Percentiles rank a stretch among this genome's conserved stretches.
These are phyloP conservation scores for Lemur catta DNA, from an alignment of 2,797 vertebrate species.

Conservation along the genomic window DNA sequence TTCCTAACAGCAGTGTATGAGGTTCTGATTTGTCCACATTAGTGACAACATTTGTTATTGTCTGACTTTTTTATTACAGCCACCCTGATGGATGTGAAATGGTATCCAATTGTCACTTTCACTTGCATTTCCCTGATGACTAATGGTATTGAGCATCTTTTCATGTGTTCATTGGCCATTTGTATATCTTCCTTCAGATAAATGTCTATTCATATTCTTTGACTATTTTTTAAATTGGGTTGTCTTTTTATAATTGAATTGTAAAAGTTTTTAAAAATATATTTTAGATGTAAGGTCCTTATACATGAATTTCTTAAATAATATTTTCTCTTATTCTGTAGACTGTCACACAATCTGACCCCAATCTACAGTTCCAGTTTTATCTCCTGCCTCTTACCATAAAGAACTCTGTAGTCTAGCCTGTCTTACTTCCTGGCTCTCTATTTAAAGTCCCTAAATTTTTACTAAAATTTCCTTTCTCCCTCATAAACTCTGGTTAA, in stretches of 20 bases:
- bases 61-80: not conserved
- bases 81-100: not conserved
- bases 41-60: not conserved
- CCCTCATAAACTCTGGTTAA: not conserved
- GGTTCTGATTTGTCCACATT: not conserved
- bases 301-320: not conserved
- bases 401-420: not conserved
- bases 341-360: not conserved
- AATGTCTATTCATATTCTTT: not conserved
- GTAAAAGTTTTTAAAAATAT: not conserved
- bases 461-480: not conserved
- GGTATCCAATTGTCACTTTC: not conserved
- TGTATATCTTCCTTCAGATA: not conserved
- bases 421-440: not conserved
- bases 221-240: not conserved
- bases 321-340: not conserved
- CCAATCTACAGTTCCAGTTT: not conserved
- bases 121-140: not conserved
- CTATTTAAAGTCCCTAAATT: not conserved
- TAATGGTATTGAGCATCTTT: not conserved
- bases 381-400: not conserved
- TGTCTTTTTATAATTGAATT: constrained; percentile 3
- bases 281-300: not conserved
- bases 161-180: not conserved
- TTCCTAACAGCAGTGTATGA: not conserved